Evolutionary conservation across 2,888 invertebrate genomes (phyloP), one percentile per base, ranked within the genome.

Genomic region (Agriopis marginaria): DNA sequence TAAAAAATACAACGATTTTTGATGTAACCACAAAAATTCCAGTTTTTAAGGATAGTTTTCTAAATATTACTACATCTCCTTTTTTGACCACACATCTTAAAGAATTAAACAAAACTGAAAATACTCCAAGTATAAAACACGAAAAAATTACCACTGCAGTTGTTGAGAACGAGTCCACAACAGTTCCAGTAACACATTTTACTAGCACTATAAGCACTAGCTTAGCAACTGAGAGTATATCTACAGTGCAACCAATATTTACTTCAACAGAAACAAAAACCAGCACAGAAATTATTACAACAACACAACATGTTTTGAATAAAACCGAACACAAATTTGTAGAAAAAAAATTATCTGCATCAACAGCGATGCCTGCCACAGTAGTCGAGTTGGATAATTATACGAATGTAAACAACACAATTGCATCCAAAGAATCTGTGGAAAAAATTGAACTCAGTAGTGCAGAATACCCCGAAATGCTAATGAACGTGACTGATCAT

Each of bases 1-100:
- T 60, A 58, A 70, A 78, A 12, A 71, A 79, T 49, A 79, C 84
- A 9, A 82, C 79, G 14, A 79, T 82, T 53, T 83, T 87, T 72
- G 90, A 90, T 78, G 74, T 89, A 11, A 88, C 90, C 1, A 92
- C 93, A 3, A 86, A 84, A 79, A 71, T 82, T 53, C 89, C 90
- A 6, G 66, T 80, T 53, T 82, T 84, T 58, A 79, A 83, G 56
- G 83, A 85, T n/a, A 68, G 70, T 14, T 39, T 73, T 17, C 74
- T 69, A 11, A 76, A 68, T 55, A 64, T 55, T 9, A 60, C 70
- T 39, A 63, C 76, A n/a, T 67, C 62, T 39, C 69, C 68, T 40
- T 60, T 65, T 6, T 45, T 61, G 4, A 59, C 68, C 23, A 63
- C 64, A 32, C 65, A 64, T 61, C 56, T 53, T 40, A 67, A 69